A percentile compares a stretch with the other conserved stretches of the same genome.
These are phyloP conservation scores for Hippocampus kuda DNA, from an alignment of 2,797 vertebrate genomes.

Conservation along the genomic window DNA sequence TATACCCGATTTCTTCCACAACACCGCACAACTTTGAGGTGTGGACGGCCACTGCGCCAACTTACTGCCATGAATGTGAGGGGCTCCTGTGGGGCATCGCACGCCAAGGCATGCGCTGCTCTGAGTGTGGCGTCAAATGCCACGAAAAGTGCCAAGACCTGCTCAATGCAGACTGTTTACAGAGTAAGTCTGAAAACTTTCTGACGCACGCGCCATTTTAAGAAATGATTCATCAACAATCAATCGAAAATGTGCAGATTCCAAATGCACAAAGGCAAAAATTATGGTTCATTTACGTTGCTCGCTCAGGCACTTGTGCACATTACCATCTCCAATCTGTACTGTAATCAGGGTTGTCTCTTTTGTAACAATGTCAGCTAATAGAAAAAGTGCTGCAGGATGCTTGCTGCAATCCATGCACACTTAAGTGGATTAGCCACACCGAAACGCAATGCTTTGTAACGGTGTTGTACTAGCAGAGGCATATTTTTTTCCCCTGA, in stretches of 20 bases:
- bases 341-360: conserved; percentile 34
- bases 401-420: conserved; percentile 30
- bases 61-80: conserved; percentile 96
- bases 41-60: conserved; percentile 95
- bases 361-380: conserved; percentile 20
- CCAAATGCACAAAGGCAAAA: background rate
- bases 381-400: conserved; percentile 28
- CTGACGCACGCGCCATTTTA: background rate
- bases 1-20: conserved; percentile 96
- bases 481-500: conserved; percentile 16
- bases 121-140: conserved; percentile 94
- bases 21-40: conserved; percentile 96
- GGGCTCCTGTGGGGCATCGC: conserved; percentile 97
- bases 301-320: conserved; percentile 1
- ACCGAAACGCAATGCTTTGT: conserved; percentile 31
- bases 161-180: conserved; percentile 94
- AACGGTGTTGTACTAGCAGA: conserved; percentile 16
- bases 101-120: conserved; percentile 93
- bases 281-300: background rate
- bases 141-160: conserved; percentile 99
- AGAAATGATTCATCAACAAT: background rate
- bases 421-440: conserved; percentile 53
- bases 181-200: conserved; percentile 71
- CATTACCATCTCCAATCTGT: conserved; percentile 35
- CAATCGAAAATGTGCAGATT: background rate